A percentile compares a stretch with the other conserved stretches of the same genome.
These are phyloP conservation scores for Eugnorisma glareosa DNA, from an alignment of 2,888 invertebrate genomes.

Conservation along the genomic window DNA sequence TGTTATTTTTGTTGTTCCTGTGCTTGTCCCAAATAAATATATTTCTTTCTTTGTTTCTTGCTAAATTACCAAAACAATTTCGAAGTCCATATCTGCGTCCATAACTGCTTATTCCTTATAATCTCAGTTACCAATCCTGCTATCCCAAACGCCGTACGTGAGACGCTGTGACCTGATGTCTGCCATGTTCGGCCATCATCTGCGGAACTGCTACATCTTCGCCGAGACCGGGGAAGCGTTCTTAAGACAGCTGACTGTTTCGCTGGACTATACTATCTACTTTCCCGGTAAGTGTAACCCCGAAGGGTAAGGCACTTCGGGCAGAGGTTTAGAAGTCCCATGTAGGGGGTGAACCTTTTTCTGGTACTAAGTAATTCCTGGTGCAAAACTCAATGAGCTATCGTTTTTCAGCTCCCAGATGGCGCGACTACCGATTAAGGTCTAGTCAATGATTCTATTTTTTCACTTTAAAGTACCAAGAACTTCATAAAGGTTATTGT, in stretches of 20 bases:
- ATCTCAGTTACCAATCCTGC: conserved; percentile 81
- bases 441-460: no score
- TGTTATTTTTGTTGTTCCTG: no score
- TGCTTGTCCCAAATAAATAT: no score
- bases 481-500: no score
- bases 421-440: no score
- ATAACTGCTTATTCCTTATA: neutral
- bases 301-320: neutral
- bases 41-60: no score
- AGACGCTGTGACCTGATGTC: conserved; percentile 88
- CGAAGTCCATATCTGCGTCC: neutral
- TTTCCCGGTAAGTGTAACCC: conserved; percentile 82
- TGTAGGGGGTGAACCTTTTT: neutral
- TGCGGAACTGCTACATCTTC: conserved; percentile 88
- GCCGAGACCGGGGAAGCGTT: conserved; percentile 87
- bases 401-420: no score
- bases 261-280: conserved; percentile 85
- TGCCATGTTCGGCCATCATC: conserved; percentile 88
- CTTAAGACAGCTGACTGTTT: conserved; percentile 86
- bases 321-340: neutral
- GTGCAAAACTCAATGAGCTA: neutral
- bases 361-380: neutral
- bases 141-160: conserved; percentile 85
- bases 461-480: no score
- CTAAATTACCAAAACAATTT: neutral